Conservation (phyloP, 2,113 vertebrate species). For the Hyperopisus bebe region DNA sequence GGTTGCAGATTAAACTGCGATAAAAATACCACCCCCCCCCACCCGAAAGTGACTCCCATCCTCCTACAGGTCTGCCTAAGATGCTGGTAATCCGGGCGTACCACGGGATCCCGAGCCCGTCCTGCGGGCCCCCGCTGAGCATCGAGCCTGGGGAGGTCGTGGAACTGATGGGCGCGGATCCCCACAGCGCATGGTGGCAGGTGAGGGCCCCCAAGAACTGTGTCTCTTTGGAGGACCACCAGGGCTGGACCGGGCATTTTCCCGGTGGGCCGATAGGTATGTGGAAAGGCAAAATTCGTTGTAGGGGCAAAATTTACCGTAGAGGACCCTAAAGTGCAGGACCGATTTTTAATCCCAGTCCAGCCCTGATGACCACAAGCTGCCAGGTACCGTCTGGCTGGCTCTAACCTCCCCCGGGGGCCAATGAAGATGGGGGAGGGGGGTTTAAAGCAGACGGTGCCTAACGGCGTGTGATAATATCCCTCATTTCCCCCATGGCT, state of each 20-base stretch:
- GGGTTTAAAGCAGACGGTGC: background rate
- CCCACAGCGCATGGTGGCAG: constrained; percentile 92
- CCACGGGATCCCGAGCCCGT: constrained; percentile 69
- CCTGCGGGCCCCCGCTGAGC: constrained; percentile 69
- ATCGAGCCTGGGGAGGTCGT: constrained; percentile 83
- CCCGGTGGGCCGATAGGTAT: no score
- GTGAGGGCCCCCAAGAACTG: constrained; percentile 49
- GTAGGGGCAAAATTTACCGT: no score
- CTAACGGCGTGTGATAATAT: background rate
- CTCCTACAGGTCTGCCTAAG: constrained; percentile 75
- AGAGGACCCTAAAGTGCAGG: no score
- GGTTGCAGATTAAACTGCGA: background rate
- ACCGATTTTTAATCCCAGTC: no score
- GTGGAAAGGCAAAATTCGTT: no score
- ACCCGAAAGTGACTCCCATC: background rate
- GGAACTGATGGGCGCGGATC: constrained; percentile 78
- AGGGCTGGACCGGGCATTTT: no score
- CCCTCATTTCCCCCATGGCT: background rate
- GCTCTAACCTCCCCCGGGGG: background rate
- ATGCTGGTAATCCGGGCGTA: constrained; percentile 87
- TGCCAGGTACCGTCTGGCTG: background rate
- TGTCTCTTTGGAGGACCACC: background rate
- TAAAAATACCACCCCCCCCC: background rate
- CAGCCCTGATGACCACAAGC: background rate
- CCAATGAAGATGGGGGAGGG: background rate